Conservation (phyloP, 2,113 vertebrate genomes). For the Syngnathoides biaculeatus region DNA sequence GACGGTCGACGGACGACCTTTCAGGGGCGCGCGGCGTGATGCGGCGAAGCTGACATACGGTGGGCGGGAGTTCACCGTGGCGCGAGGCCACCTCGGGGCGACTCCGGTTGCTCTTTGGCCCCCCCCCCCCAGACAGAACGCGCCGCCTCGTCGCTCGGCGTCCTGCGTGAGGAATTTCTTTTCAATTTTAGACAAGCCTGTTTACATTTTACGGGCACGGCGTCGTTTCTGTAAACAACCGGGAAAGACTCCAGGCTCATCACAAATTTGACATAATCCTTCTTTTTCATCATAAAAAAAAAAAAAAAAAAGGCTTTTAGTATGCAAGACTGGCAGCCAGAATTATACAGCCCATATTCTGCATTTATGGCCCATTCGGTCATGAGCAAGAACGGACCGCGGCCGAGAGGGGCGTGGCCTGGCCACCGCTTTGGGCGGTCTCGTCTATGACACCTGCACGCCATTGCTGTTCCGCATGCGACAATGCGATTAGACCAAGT, state of each 20-base stretch:
- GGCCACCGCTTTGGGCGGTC: too few species aligned
- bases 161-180: background rate
- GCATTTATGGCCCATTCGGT: background rate
- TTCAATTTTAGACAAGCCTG: background rate
- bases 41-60: slow-evolving; percentile 41
- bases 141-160: slow-evolving; percentile 23
- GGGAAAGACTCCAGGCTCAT: background rate
- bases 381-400: too few species aligned
- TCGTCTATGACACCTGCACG: too few species aligned
- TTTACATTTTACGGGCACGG: background rate
- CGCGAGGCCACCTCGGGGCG: slow-evolving; percentile 55
- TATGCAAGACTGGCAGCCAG: background rate
- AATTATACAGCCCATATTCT: background rate
- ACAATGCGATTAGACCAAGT: too few species aligned
- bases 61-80: slow-evolving; percentile 52
- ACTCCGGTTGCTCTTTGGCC: slow-evolving; percentile 41
- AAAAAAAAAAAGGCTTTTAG: background rate
- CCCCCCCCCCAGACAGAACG: slow-evolving; percentile 37
- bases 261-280: background rate
- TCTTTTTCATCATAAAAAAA: background rate
- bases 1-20: slow-evolving; percentile 36
- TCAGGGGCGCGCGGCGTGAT: slow-evolving; percentile 49
- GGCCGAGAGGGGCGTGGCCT: too few species aligned
- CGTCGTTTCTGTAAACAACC: background rate
- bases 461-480: too few species aligned